Base-by-base conservation (phyloP, 2,888 invertebrate genomes). In the Plagodis dolabraria region DNA sequence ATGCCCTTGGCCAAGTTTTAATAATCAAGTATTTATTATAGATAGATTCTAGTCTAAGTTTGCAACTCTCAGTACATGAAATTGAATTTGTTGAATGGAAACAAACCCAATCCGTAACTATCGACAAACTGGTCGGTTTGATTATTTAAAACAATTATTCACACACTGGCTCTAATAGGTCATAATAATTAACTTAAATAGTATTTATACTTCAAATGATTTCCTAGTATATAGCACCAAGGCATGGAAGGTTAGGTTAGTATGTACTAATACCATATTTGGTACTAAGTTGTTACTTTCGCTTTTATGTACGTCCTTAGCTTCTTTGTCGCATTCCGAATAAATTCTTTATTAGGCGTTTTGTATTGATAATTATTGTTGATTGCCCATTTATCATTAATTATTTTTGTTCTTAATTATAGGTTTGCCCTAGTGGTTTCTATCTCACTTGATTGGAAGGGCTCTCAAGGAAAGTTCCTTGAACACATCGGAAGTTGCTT, bases 281-380 rank as follows among this genome's bases (percentile, higher is more conserved):
- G 60, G 63, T 50, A 47, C 55, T 47, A 47, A 47, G 60, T 47
- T 11, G 40, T 54, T 33, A 60, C 64, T 64, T 55, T 60, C 64
- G 22, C 22, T 22, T 22, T 22, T 22, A 22, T 22, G 22, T 22
- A 22, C 22, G 57, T 53, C 50, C 42, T 7, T 47, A 34, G 7
- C 57, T 57, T 53, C 58, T 60, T 60, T 57, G 60, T 60, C 53
- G 11, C 38, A 52, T 54, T 47, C 47, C 9, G 9, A 57, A 61
- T 22, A 22, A 22, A 22, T 22, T 22, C 22, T 22, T n/a, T n/a
- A 22, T 22, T 2, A 22, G 46, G 11, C 22, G 57, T 59, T 52
- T 55, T 51, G 43, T 51, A 45, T 51, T 46, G 22, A 38, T 12
- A 45, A 22, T 59, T 48, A 54, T 52, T 57, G 53, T 50, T 57